Evolutionary conservation across 2,888 invertebrate species (phyloP), one percentile per base, ranked within the genome.

Genomic region (Agrotis puta): DNA sequence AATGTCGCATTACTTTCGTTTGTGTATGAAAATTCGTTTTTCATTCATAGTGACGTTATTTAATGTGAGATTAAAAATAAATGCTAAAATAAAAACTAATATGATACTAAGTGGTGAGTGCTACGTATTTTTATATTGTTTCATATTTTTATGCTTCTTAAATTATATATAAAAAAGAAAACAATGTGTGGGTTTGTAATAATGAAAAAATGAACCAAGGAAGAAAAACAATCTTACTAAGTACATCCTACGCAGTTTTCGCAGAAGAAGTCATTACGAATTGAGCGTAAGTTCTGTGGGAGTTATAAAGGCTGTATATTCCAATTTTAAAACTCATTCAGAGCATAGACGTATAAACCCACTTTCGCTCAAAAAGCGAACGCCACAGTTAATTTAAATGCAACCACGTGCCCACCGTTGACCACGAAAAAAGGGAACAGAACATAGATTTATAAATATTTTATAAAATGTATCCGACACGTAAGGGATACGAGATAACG

Each of bases 401-500:
- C 3, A 24, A 76, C 22, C 39, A 4, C 39, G 27, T 62, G 16
- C 9, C 6, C 24, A 48, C 39, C 47, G 7, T 50, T 27, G 68
- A 22, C 33, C 48, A 20, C 39, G 9, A 27, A 18, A 50, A 59
- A n/a, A 16, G 33, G 45, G n/a, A 33, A 43, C n/a, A 9, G 33
- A 43, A 20, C 33, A 27, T 48, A 13, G 3, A 45, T 56, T 69
- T 77, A 50, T 50, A 27, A 77, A 77, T 61, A 56, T 59, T 57
- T 24, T 50, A 48, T n/a, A 18, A 54, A 18, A 48, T 53, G 33
- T 74, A 24, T 54, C n/a, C 48, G 24, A 78, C 57, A 79, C 74
- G 81, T 82, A 85, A 84, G 84, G 84, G 86, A 82, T 83, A 81
- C 64, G 71, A 69, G 64, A 47, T 56, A 57, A 81, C 81, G 78